These are phyloP conservation scores for Toxotes jaculatrix DNA, from an alignment of 2,113 vertebrate genomes.

Conservation along the genomic window DNA sequence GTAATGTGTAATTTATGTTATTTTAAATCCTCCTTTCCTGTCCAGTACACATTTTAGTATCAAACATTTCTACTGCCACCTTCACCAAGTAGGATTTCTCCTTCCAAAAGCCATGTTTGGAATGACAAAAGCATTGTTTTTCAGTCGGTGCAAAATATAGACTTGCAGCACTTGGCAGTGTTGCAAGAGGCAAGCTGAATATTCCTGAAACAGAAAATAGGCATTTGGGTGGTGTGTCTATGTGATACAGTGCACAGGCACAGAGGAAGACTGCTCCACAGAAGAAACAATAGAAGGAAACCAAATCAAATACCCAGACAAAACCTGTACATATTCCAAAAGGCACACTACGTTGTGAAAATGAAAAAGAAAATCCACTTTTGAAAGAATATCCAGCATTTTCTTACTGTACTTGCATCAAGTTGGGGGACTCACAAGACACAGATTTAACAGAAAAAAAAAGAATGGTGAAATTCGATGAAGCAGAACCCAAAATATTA, in stretches of 20 bases:
- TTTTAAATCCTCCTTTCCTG: not conserved
- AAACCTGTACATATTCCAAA: slow-evolving; percentile 20
- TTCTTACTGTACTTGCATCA: not conserved
- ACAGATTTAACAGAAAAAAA: not conserved
- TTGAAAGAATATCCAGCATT: not conserved
- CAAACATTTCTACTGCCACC: not conserved
- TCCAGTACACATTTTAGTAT: not conserved
- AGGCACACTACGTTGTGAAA: not conserved
- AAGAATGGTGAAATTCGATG: not conserved
- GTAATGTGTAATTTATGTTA: not conserved
- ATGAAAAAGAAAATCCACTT: slow-evolving; percentile 2
- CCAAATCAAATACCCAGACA: slow-evolving; percentile 39
- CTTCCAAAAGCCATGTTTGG: slow-evolving; percentile 14
- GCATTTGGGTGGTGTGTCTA: slow-evolving; percentile 45
- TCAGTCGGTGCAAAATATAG: slow-evolving; percentile 41
- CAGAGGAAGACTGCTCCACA: slow-evolving; percentile 1
- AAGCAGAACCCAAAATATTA: not conserved
- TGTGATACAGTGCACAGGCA: slow-evolving; percentile 32
- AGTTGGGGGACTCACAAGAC: not conserved
- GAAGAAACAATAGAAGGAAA: slow-evolving; percentile 21
- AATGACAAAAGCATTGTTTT: slow-evolving; percentile 41
- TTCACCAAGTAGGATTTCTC: not conserved
- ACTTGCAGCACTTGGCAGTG: slow-evolving; percentile 49
- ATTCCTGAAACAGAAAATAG: slow-evolving; percentile 56
- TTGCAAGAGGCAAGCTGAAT: slow-evolving; percentile 33